Evolutionary conservation across 2,797 vertebrate genomes (phyloP).

Genomic region (Atherinosoma microstoma): DNA sequence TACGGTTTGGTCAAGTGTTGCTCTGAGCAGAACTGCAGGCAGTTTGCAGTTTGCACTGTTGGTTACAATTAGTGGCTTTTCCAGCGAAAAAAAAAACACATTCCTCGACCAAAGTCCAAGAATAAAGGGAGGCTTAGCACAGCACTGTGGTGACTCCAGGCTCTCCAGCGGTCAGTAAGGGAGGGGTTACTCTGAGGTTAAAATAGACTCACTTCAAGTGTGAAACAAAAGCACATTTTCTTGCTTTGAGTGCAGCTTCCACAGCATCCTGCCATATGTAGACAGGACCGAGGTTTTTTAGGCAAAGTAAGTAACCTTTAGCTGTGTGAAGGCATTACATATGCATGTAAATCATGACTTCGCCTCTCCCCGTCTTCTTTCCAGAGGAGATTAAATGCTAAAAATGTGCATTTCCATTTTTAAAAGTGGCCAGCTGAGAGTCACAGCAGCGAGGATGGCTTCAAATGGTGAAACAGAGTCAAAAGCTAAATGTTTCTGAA

Average conservation of each 20-base stretch:
- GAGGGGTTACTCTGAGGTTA: conserved; percentile 72
- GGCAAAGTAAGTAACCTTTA: background rate
- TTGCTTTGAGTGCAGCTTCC: conserved; percentile 14
- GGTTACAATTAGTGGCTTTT: conserved; percentile 80
- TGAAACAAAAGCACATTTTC: conserved; percentile 43
- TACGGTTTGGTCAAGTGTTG: conserved; percentile 56
- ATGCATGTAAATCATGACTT: background rate
- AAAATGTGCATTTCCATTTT: background rate
- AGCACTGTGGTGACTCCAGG: conserved; percentile 69
- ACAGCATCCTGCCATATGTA: conserved; percentile 3
- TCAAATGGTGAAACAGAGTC: background rate
- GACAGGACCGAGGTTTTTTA: background rate
- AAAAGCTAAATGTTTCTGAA: background rate
- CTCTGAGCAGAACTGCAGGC: conserved; percentile 69
- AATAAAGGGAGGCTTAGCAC: conserved; percentile 60
- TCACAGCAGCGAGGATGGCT: conserved; percentile 8
- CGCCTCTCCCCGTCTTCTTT: background rate
- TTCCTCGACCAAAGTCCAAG: conserved; percentile 67
- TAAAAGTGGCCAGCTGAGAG: conserved; percentile 2
- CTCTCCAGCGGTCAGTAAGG: conserved; percentile 61
- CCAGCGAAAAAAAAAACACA: conserved; percentile 73
- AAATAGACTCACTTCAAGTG: conserved; percentile 65
- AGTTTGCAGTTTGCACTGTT: conserved; percentile 63
- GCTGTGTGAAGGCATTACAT: background rate
- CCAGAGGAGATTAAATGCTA: background rate